Base-by-base conservation (phyloP, 2,113 vertebrate species). In the Melanerpes formicivorus region DNA sequence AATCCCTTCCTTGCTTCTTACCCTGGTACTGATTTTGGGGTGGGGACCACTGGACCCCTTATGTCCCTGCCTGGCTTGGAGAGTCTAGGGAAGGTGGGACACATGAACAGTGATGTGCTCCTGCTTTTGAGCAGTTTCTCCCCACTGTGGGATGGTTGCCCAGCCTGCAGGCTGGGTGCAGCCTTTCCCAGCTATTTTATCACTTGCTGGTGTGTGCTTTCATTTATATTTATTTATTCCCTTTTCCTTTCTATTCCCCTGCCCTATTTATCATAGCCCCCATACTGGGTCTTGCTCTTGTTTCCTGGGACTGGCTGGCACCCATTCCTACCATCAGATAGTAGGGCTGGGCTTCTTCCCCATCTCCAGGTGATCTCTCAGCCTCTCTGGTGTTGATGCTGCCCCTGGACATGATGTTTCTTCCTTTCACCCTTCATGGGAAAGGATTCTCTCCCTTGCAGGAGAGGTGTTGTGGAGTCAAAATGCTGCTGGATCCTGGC, bases 191-290 rank as follows among this genome's bases (percentile, higher is more conserved):
- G 55, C 34, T 94, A 67, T 86, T 91, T 91, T 91, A 18, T 84
- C 17, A 18, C 30, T 74, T 58, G 54, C 42, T 2, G 25, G 32
- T 60, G 50, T 1, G 6, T 78, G 66, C 74, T 88, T 92, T 80
- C 42, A 70, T 92, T 96, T 95, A 44, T 82, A 89, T 93, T 93
- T 95, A 83, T 94, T 95, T 93, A 80, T 90, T 94, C 65, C n/a
- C 5, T 83, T 93, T 88, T 90, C 37, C 48, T 93, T 91, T 93
- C 58, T 83, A 3, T 94, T 85, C 44, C 48, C 29, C 11, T 93
- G 22, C 44, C 4, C n/a, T 94, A 34, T 83, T 88, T 91, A 66
- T 90, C 58, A 73, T 80, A 86, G 44, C 69, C 65, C 44, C 83
- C 65, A 50, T 60, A 10, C 30, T 78, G 69, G 42, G 80, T 94